Evolutionary conservation across 92 coral and sea anemone species (phyloP).

Genomic region (Porites divaricata): DNA sequence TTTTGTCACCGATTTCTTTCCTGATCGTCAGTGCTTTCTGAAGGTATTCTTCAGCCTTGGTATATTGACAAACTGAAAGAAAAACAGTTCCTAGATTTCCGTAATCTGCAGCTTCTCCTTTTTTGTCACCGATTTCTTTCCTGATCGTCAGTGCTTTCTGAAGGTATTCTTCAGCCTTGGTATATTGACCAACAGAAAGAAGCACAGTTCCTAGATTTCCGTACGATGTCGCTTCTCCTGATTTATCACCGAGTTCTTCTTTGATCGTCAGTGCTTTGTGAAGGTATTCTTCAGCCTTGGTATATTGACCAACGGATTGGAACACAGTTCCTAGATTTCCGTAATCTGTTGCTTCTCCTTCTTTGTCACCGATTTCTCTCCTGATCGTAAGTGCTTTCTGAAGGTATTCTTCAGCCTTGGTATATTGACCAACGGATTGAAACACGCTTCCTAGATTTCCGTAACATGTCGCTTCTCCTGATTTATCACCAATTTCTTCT

Average conservation of each 20-base stretch:
- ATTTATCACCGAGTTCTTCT: too few species aligned
- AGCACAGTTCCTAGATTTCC: too few species aligned
- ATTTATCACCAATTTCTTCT: too few species aligned
- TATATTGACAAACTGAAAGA: neutral
- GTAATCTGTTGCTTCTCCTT: neutral
- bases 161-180: neutral
- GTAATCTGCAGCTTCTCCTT: neutral
- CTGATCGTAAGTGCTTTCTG: too few species aligned
- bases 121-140: neutral
- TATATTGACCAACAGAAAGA: too few species aligned
- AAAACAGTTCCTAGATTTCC: neutral
- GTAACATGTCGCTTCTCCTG: neutral
- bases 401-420: neutral
- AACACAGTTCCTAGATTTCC: neutral
- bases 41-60: neutral
- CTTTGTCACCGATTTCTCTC: neutral
- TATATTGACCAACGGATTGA: neutral
- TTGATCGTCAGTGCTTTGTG: too few species aligned
- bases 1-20: too few species aligned
- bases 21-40: neutral
- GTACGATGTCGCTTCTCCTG: too few species aligned
- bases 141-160: neutral
- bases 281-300: neutral
- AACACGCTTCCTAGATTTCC: neutral
- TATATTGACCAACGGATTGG: neutral